These are phyloP conservation scores for Glaucomys volans DNA, from an alignment of 2,113 vertebrate species.

Conservation along the genomic window DNA sequence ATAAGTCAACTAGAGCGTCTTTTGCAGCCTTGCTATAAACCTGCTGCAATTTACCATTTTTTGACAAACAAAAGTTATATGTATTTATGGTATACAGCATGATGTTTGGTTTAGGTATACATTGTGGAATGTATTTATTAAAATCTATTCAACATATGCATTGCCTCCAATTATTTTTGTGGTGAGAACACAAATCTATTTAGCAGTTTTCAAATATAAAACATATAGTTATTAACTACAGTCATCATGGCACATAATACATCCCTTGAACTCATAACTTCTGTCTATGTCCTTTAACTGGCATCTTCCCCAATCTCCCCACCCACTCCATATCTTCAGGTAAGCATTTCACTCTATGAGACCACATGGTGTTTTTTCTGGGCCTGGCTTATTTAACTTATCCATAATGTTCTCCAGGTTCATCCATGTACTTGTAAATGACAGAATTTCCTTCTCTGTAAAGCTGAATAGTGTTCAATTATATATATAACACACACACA, in stretches of 20 bases:
- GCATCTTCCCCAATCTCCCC: no score
- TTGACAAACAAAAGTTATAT: neutral
- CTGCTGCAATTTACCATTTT: neutral
- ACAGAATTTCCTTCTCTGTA: neutral
- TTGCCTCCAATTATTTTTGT: neutral
- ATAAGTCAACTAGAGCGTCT: conserved; percentile 7
- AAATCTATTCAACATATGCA: no score
- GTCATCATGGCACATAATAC: neutral
- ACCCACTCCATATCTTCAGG: neutral
- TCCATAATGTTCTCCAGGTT: neutral
- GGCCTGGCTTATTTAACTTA: neutral
- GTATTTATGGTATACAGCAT: neutral
- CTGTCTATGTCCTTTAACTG: neutral
- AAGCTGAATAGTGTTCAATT: neutral
- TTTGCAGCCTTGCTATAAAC: conserved; percentile 29
- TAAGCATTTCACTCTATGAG: neutral
- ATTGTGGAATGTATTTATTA: no score
- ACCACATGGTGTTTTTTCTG: neutral
- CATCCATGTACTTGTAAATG: neutral
- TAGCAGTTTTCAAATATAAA: neutral
- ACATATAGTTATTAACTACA: neutral
- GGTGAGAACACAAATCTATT: neutral
- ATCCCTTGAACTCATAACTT: neutral
- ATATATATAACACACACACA: no score
- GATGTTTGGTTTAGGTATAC: neutral